Evolutionary conservation across 2,113 vertebrate species (phyloP).

Genomic region (Colossoma macropomum): DNA sequence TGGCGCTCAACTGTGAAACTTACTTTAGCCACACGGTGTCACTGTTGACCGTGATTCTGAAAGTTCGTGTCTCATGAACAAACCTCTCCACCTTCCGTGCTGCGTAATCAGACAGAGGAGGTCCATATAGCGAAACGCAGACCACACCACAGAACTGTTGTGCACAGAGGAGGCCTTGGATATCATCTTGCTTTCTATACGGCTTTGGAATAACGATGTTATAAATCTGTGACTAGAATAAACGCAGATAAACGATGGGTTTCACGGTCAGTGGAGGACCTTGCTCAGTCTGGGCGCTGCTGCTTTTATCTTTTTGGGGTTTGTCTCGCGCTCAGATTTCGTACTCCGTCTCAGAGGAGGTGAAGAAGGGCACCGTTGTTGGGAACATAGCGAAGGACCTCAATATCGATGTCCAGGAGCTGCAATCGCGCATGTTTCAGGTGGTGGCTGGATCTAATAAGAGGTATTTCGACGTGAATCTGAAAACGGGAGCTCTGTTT

Average conservation of each 20-base stretch:
- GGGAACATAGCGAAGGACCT: constrained; percentile 78
- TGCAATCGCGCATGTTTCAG: constrained; percentile 64
- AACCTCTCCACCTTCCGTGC: not conserved
- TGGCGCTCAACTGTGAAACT: not conserved
- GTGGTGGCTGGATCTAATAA: constrained; percentile 63
- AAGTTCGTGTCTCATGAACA: not conserved
- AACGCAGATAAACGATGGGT: not conserved
- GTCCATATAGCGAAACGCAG: not conserved
- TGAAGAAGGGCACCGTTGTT: constrained; percentile 71
- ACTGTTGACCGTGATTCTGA: constrained; percentile 66
- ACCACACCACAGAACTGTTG: not conserved
- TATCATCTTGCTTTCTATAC: not conserved
- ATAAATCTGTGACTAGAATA: constrained; percentile 50
- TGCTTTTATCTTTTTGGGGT: constrained; percentile 60
- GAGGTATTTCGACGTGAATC: constrained; percentile 71
- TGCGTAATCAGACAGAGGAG: too few species aligned
- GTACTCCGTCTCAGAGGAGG: constrained; percentile 76
- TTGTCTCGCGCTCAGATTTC: constrained; percentile 68
- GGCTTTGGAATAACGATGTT: too few species aligned
- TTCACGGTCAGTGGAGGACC: not conserved
- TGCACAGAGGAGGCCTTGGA: constrained; percentile 3
- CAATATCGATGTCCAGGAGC: constrained; percentile 66
- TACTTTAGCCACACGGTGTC: constrained; percentile 64
- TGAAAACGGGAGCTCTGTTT: constrained; percentile 67
- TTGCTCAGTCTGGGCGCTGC: constrained; percentile 1